Evolutionary conservation across 2,797 vertebrate genomes (phyloP).

Genomic region (Mus spretus): DNA sequence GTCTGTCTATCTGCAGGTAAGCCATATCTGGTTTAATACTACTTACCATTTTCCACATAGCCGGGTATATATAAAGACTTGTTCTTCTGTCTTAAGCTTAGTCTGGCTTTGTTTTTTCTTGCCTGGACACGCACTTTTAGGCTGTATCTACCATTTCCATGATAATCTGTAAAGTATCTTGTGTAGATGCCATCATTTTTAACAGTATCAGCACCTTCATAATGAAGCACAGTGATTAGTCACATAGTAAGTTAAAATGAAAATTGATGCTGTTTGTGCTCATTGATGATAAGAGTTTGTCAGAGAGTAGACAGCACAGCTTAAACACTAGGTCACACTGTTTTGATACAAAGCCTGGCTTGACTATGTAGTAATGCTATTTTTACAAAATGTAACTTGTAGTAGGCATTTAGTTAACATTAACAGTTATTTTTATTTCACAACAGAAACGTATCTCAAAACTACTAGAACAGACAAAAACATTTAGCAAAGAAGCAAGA

Average conservation of each 20-base stretch:
- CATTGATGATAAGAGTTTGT: slow-evolving; percentile 19
- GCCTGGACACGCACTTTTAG: slow-evolving; percentile 86
- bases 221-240: slow-evolving; percentile 74
- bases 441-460: neutral
- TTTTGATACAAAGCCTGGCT: slow-evolving; percentile 24
- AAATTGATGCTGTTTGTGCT: neutral
- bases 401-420: slow-evolving; percentile 24
- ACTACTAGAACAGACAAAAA: neutral
- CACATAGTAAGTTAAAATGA: slow-evolving; percentile 29
- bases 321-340: neutral
- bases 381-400: slow-evolving; percentile 29
- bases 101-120: slow-evolving; percentile 59
- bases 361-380: neutral
- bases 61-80: slow-evolving; percentile 85
- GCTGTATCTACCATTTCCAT: slow-evolving; percentile 85
- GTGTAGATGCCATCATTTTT: slow-evolving; percentile 89
- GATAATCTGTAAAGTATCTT: slow-evolving; percentile 85
- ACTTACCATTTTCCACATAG: slow-evolving; percentile 87
- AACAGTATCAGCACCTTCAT: slow-evolving; percentile 86
- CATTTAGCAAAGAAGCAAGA: neutral
- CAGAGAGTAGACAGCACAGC: neutral
- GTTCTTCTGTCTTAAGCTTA: slow-evolving; percentile 69
- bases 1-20: neutral
- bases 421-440: slow-evolving; percentile 27
- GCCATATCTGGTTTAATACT: slow-evolving; percentile 26